These are phyloP conservation scores for Cepphus grylle DNA, from an alignment of 2,113 vertebrate genomes.

Conservation along the genomic window DNA sequence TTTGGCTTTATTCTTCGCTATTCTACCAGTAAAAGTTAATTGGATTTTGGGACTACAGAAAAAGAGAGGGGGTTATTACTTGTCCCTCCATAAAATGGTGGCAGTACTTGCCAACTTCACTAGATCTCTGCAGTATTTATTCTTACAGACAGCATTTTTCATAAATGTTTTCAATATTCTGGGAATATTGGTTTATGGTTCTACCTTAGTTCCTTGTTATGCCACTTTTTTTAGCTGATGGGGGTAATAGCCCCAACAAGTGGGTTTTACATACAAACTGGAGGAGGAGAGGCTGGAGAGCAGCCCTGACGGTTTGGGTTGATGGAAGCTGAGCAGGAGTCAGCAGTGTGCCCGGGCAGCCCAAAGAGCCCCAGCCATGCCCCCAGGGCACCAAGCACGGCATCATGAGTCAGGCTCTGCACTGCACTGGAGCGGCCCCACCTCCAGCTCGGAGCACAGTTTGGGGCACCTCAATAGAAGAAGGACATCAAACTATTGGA, in stretches of 20 bases:
- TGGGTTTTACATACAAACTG: neutral
- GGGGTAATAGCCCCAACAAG: neutral
- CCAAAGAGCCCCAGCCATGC: neutral
- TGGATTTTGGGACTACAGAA: neutral
- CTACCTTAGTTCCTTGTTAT: neutral
- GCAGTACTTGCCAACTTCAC: neutral
- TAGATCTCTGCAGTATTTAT: neutral
- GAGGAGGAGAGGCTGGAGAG: neutral
- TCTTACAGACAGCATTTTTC: neutral
- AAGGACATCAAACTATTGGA: neutral
- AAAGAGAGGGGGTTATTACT: neutral
- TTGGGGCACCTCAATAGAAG: fast-evolving
- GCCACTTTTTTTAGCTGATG: neutral
- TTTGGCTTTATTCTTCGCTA: neutral
- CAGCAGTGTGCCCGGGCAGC: neutral
- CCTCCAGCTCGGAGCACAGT: fast-evolving
- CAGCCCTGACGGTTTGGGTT: neutral
- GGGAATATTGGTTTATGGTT: neutral
- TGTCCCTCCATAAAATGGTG: neutral
- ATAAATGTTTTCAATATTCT: neutral
- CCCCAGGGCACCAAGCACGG: neutral
- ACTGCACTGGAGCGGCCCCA: neutral
- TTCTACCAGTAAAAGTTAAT: neutral
- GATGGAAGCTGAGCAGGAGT: neutral
- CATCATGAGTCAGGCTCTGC: fast-evolving